These are phyloP conservation scores for Parasteatoda lunata DNA, from an alignment of 2,888 invertebrate species.

Conservation along the genomic window DNA sequence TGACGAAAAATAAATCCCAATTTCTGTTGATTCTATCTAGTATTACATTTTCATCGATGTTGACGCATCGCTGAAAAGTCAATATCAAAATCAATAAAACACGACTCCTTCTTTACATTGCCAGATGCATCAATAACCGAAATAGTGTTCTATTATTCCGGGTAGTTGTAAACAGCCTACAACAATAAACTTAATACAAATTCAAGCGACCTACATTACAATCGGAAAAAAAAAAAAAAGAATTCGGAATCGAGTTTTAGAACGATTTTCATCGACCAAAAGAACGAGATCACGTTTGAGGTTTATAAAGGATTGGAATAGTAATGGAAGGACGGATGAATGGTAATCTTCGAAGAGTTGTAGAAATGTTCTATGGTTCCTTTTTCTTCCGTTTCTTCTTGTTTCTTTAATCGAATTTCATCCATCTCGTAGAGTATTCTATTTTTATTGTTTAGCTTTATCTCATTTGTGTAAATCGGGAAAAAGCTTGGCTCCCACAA, in stretches of 20 bases:
- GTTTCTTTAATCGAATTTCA: slow-evolving; percentile 3
- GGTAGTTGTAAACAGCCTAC: background rate
- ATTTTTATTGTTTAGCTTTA: background rate
- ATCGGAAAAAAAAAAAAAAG: background rate
- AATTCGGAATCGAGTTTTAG: background rate
- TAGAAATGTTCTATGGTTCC: background rate
- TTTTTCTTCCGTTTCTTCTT: background rate
- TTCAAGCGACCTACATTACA: background rate
- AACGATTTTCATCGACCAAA: background rate
- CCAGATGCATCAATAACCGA: slow-evolving; percentile 5
- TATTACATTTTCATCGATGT: no score
- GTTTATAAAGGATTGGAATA: slow-evolving; percentile 27
- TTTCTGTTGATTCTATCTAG: no score
- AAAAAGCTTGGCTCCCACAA: no score
- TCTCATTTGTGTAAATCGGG: no score
- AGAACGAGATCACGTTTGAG: slow-evolving; percentile 17
- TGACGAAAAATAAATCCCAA: no score
- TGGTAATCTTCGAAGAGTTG: slow-evolving; percentile 1
- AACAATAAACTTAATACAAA: slow-evolving; percentile 2
- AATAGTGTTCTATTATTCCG: slow-evolving; percentile 2
- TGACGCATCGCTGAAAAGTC: no score
- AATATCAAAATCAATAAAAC: background rate
- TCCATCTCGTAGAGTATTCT: background rate
- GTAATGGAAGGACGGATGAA: slow-evolving; percentile 25
- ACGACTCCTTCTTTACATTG: background rate